These are phyloP conservation scores for Drosophila pallidifrons DNA, from an alignment of 1,140 invertebrate genomes.

Conservation along the genomic window DNA sequence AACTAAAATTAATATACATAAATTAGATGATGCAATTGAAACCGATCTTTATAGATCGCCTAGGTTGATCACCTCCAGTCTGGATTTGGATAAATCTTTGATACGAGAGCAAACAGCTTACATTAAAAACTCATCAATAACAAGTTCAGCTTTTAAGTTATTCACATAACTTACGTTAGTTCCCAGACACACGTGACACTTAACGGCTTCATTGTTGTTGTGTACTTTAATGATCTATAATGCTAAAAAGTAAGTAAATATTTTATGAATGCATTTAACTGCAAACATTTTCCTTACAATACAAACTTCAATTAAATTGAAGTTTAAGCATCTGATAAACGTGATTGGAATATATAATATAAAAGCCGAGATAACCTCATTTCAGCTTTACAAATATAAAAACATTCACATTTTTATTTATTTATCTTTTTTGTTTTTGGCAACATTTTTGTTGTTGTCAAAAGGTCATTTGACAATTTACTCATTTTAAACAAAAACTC, in stretches of 20 bases:
- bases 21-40: slow-evolving; percentile 1
- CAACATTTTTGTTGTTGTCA: slow-evolving; percentile 20
- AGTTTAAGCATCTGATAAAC: slow-evolving; percentile 41
- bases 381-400: slow-evolving; percentile 43
- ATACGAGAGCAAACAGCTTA: background rate
- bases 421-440: slow-evolving; percentile 29
- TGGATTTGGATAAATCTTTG: background rate
- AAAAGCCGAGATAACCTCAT: slow-evolving; percentile 26
- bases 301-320: slow-evolving; percentile 32
- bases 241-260: background rate
- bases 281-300: background rate
- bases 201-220: too few relatives aligned
- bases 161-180: background rate
- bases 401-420: slow-evolving; percentile 26
- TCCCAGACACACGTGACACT: background rate
- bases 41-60: background rate
- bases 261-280: too few relatives aligned
- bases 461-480: slow-evolving; percentile 18
- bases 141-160: background rate
- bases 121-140: slow-evolving; percentile 4
- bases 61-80: slow-evolving; percentile 12
- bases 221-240: too few relatives aligned
- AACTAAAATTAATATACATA: slow-evolving; percentile 9
- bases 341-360: slow-evolving; percentile 60
- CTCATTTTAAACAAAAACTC: slow-evolving; percentile 4